These are phyloP conservation scores for Drosophila sp. DNA, from an alignment of 1,140 invertebrate genomes.

Conservation along the genomic window DNA sequence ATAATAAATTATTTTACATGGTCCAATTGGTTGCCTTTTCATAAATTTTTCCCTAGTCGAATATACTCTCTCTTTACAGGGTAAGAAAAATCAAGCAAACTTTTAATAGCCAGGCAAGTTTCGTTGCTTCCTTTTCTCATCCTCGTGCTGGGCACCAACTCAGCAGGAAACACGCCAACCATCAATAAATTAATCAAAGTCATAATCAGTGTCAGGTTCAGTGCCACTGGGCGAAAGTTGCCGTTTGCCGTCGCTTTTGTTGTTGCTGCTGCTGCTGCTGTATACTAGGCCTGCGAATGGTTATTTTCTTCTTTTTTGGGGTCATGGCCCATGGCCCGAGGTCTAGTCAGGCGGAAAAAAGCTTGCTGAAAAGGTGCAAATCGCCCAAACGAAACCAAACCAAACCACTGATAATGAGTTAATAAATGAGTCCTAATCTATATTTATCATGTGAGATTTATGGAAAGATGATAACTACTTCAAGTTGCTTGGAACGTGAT, in stretches of 20 bases:
- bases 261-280: conserved; percentile 25
- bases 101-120: conserved; percentile 54
- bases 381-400: conserved; percentile 29
- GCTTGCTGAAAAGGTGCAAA: conserved; percentile 67
- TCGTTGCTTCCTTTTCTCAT: background rate
- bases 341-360: conserved; percentile 48
- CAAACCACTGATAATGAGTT: conserved; percentile 70
- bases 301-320: conserved; percentile 8
- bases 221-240: conserved; percentile 67
- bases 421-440: conserved; percentile 74
- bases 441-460: conserved; percentile 69
- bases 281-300: conserved; percentile 27
- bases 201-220: conserved; percentile 82
- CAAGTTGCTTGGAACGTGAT: conserved; percentile 43
- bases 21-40: too few relatives aligned
- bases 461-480: conserved; percentile 48
- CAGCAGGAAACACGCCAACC: conserved; percentile 80
- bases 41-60: background rate
- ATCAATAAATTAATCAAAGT: conserved; percentile 83
- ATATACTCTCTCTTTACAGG: background rate
- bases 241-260: background rate
- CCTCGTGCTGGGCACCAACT: conserved; percentile 31
- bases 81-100: conserved; percentile 29
- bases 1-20: too few relatives aligned
- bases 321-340: conserved; percentile 25